Conservation (phyloP, 2,113 vertebrate genomes). For the Salvelinus fontinalis region DNA sequence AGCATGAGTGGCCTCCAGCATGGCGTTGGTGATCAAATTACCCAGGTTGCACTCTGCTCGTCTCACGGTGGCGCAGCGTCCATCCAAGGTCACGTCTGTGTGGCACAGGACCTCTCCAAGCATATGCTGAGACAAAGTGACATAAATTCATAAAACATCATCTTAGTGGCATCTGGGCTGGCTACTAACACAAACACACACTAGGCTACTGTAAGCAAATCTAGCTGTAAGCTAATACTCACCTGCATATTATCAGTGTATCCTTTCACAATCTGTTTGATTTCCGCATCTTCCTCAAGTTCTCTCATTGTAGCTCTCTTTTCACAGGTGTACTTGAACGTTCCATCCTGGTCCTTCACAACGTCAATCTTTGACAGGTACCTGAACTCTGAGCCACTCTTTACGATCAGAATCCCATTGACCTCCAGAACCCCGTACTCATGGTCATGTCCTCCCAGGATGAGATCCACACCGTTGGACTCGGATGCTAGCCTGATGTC, state of each 20-base stretch:
- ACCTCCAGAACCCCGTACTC: conserved; percentile 46
- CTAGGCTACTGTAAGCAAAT: too few relatives aligned
- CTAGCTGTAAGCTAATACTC: background rate
- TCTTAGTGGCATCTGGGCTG: too few relatives aligned
- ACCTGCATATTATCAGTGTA: conserved; percentile 42
- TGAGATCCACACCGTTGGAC: conserved; percentile 26
- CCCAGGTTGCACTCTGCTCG: conserved; percentile 46
- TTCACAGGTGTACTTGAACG: conserved; percentile 47
- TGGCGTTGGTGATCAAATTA: conserved; percentile 41
- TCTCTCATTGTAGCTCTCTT: conserved; percentile 39
- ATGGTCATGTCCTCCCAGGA: conserved; percentile 48
- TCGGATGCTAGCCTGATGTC: conserved; percentile 43
- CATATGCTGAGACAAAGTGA: conserved; percentile 21
- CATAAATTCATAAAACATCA: background rate
- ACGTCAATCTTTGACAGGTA: conserved; percentile 41
- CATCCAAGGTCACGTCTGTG: conserved; percentile 42
- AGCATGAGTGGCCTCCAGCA: conserved; percentile 47
- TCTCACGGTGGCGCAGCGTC: conserved; percentile 31
- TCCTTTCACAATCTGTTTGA: conserved; percentile 43
- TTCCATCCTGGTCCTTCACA: conserved; percentile 8
- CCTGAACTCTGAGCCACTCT: conserved; percentile 55
- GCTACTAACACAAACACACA: too few relatives aligned
- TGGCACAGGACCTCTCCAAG: conserved; percentile 49
- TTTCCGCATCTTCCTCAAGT: conserved; percentile 40
- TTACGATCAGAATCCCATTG: conserved; percentile 41